These are phyloP conservation scores for Allolobophora icterica DNA, from an alignment of 2,888 invertebrate genomes.

Conservation along the genomic window DNA sequence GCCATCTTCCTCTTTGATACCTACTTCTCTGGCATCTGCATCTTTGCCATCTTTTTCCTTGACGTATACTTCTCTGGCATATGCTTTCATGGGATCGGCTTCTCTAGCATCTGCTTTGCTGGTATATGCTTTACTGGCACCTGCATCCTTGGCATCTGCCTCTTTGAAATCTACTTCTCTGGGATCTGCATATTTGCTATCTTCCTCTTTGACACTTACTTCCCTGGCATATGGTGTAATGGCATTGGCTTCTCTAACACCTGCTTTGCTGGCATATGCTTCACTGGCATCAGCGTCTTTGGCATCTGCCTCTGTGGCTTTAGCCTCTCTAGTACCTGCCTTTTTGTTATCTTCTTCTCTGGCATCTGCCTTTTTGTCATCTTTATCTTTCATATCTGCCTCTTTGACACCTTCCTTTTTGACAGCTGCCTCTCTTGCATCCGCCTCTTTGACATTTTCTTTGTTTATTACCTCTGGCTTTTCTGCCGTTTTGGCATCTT, in stretches of 20 bases:
- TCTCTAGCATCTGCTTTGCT: neutral
- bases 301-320: neutral
- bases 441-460: neutral
- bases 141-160: neutral
- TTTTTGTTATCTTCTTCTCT: neutral
- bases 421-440: neutral
- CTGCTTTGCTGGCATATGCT: neutral
- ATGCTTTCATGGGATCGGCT: neutral
- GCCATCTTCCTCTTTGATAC: neutral
- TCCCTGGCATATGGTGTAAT: neutral
- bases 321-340: neutral
- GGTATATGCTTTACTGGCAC: no score
- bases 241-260: neutral
- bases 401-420: neutral
- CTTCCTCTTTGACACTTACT: neutral
- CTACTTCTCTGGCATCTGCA: neutral
- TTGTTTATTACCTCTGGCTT: neutral
- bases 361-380: neutral
- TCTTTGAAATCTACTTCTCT: neutral
- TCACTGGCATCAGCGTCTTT: neutral
- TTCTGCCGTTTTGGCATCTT: neutral
- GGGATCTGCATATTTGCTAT: neutral
- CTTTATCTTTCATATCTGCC: neutral
- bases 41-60: neutral
- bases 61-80: neutral